phyloP scores from a whole-genome alignment of 1,140 invertebrate genomes.

The Sitophilus oryzae region DNA sequence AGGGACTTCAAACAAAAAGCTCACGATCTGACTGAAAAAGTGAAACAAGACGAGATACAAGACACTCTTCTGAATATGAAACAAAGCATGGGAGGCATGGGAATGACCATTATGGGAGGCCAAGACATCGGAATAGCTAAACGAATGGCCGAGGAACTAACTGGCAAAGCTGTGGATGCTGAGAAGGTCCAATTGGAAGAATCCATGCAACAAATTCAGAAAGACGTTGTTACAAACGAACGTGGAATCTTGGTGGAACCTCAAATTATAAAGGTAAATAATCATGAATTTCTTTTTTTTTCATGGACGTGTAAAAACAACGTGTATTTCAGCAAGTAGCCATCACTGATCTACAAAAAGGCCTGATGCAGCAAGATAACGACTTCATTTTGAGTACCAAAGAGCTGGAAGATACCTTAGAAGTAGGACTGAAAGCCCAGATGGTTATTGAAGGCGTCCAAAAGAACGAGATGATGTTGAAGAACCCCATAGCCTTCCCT shows the following conservation, averaged over 20 bases:
- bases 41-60: not conserved
- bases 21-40: not conserved
- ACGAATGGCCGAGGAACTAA: not conserved
- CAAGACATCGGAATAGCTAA: not conserved
- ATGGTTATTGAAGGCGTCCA: not conserved
- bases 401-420: not conserved
- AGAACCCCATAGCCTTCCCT: not conserved
- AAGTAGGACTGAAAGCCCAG: not conserved
- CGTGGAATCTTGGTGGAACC: not conserved
- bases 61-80: not conserved
- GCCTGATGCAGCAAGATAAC: not conserved
- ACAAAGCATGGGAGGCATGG: not conserved
- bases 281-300: not conserved
- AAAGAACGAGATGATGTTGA: not conserved
- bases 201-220: not conserved
- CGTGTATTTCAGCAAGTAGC: not conserved
- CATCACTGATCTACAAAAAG: not conserved
- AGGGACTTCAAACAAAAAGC: not conserved
- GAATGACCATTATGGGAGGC: not conserved
- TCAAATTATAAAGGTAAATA: not conserved
- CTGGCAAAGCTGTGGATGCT: not conserved
- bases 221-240: not conserved
- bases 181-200: not conserved
- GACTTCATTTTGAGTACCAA: not conserved
- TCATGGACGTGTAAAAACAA: not conserved